phyloP scores from a whole-genome alignment of 2,113 vertebrate genomes.

The Ceyx melanurus region DNA sequence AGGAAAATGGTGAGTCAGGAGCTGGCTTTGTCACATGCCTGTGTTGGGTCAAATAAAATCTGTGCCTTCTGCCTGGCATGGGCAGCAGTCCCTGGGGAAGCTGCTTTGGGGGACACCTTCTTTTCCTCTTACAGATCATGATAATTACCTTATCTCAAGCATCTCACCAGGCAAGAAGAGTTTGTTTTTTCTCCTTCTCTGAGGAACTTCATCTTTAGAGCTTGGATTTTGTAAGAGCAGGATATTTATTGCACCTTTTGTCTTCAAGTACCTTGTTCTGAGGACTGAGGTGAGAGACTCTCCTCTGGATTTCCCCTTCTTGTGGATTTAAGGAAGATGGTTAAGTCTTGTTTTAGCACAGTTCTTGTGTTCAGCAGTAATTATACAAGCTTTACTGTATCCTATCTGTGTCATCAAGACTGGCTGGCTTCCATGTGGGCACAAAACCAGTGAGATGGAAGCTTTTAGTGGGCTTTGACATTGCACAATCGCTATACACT shows the following conservation, averaged over 20 bases:
- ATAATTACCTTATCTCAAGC: neutral
- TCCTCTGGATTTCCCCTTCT: neutral
- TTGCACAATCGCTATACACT: neutral
- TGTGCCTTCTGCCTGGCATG: accelerated
- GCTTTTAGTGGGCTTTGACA: neutral
- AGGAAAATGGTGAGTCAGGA: neutral
- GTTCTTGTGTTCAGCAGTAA: neutral
- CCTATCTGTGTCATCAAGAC: neutral
- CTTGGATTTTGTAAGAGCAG: neutral
- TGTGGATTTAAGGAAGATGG: accelerated
- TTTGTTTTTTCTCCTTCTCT: neutral
- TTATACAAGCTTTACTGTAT: neutral
- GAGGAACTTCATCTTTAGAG: neutral
- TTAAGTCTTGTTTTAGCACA: neutral
- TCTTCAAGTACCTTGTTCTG: neutral
- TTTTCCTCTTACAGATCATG: neutral
- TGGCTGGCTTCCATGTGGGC: neutral
- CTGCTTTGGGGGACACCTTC: neutral
- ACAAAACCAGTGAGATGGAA: neutral
- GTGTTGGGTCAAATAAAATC: accelerated
- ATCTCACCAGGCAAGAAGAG: neutral
- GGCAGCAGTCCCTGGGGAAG: neutral
- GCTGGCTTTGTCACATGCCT: neutral
- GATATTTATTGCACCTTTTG: neutral
- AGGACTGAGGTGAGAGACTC: neutral